Evolutionary conservation across 1,140 invertebrate genomes (phyloP), one percentile per base, ranked within the genome.

Genomic region (Triops cancriformis): DNA sequence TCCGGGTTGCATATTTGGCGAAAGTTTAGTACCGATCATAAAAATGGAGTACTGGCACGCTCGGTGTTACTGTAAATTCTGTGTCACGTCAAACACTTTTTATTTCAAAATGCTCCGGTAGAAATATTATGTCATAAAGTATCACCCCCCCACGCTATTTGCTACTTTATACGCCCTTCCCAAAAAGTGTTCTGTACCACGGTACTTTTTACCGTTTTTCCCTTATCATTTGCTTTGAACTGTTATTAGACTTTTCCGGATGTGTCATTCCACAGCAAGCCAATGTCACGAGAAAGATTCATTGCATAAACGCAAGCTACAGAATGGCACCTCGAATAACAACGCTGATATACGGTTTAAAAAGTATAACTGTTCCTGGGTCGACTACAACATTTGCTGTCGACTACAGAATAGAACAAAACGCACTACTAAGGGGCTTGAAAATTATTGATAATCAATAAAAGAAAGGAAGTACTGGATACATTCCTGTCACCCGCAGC

Each of bases 371-470:
- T 7, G 31, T 37, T 37, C 31, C 31, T 37, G 2, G 31, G 31
- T 7, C 2, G 31, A 37, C 31, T 37, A 37, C 7, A 37, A 37
- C 31, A 37, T 37, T 37, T 7, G 31, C 2, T 37, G 7, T 37
- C 7, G 31, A 37, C 7, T 37, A 7, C 31, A 37, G 31, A 7
- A 37, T 37, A 37, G 31, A 37, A 37, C 31, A 37, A 37, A 37
- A 37, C 31, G 31, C 31, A 37, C 31, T 37, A 37, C 31, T 37
- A 37, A 37, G 31, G 31, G 31, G 7, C 31, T 37, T 37, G 31
- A 37, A 64, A 64, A 64, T 64, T 64, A 64, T 64, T 23, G 51
- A 64, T 64, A 64, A 64, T 64, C 51, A 64, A 64, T 64, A 18
- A 23, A n/a, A 18, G 51, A n/a, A 64, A 23, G 51, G 51, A 18